phyloP scores from a whole-genome alignment of 2,797 vertebrate genomes.

The Poeciliopsis presidionis region DNA sequence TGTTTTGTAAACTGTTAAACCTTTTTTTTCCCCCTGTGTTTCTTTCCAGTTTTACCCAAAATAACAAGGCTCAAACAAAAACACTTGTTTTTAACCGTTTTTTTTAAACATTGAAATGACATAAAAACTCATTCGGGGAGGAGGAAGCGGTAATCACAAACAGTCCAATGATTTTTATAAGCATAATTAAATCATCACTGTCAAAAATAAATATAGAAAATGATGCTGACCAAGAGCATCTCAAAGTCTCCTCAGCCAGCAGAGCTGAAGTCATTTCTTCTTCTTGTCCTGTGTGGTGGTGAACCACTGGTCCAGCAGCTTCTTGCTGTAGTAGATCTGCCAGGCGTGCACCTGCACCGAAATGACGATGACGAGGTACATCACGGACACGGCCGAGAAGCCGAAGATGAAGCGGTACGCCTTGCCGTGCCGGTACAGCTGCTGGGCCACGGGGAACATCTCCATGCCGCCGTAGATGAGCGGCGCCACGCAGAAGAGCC shows the following conservation, averaged over 20 bases:
- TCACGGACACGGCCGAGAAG: constrained; percentile 90
- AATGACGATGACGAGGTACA: constrained; percentile 92
- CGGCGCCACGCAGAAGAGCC: constrained; percentile 91
- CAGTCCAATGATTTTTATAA: constrained; percentile 3
- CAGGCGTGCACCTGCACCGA: constrained; percentile 93
- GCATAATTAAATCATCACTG: constrained; percentile 12
- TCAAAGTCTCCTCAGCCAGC: constrained; percentile 20
- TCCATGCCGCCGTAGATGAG: constrained; percentile 96
- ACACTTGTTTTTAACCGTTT: not conserved
- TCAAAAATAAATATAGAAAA: constrained; percentile 60
- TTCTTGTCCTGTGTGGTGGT: constrained; percentile 95
- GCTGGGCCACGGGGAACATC: constrained; percentile 96
- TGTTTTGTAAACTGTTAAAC: too few species aligned
- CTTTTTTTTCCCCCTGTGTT: too few species aligned
- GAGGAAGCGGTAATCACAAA: constrained; percentile 9
- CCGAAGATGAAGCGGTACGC: constrained; percentile 96
- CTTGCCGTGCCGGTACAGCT: constrained; percentile 94
- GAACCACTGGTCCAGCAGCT: constrained; percentile 96
- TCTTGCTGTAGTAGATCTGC: constrained; percentile 99
- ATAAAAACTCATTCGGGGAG: constrained; percentile 13
- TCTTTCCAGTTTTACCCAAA: not conserved
- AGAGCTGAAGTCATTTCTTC: constrained; percentile 83
- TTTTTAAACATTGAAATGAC: not conserved
- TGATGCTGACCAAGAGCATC: not conserved
- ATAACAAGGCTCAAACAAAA: constrained; percentile 7